Conservation (phyloP, 2,888 invertebrate species). For the Macrophya annulata region DNA sequence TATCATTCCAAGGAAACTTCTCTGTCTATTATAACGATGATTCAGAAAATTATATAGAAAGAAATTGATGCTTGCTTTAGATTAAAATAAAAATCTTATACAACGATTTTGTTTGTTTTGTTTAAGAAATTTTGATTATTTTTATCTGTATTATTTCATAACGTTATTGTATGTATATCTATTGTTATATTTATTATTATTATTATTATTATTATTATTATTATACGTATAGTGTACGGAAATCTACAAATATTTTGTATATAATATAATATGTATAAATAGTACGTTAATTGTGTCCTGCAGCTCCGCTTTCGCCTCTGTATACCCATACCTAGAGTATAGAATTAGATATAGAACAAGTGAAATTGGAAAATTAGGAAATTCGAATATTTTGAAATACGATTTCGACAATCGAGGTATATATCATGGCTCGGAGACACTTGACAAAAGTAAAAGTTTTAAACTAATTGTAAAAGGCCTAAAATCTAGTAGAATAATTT, state of each 20-base stretch:
- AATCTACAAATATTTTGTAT: neutral
- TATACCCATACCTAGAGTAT: neutral
- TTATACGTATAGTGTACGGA: neutral
- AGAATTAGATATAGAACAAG: neutral
- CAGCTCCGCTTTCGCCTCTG: slow-evolving; percentile 19
- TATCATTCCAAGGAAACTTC: no score
- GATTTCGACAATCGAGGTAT: slow-evolving; percentile 13
- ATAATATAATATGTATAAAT: neutral
- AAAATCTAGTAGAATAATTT: neutral
- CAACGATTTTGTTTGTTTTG: no score
- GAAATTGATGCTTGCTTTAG: no score
- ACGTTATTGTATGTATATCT: no score
- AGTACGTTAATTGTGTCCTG: slow-evolving; percentile 7
- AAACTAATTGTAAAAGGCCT: neutral
- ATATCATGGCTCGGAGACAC: neutral
- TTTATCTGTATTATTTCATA: no score
- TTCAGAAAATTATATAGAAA: no score
- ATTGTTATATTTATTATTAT: neutral
- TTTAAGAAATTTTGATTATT: no score
- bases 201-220: neutral
- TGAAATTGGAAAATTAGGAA: slow-evolving; percentile 50
- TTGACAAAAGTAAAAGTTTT: slow-evolving; percentile 26
- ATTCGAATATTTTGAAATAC: slow-evolving; percentile 34
- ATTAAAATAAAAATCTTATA: no score
- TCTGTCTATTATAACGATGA: no score